A percentile compares a stretch with the other conserved stretches of the same genome.
Conservation (phyloP, 2,797 vertebrate species). For the Syngnathus acus region DNA sequence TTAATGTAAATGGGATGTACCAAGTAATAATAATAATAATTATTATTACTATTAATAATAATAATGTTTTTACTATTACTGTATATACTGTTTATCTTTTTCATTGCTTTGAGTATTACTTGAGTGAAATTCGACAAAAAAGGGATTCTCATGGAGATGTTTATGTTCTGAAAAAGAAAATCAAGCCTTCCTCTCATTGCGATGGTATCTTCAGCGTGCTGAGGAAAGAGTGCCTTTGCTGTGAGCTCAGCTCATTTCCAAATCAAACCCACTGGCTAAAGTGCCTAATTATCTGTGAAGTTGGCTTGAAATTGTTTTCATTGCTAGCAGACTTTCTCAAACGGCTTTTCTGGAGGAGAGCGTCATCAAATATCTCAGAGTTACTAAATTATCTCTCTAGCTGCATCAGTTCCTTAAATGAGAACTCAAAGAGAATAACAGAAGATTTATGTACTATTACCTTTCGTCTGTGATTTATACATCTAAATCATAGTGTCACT, state of each 20-base stretch:
- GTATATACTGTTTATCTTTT: background rate
- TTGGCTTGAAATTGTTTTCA: constrained; percentile 65
- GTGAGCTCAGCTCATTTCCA: constrained; percentile 44
- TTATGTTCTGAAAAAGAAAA: background rate
- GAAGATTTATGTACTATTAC: constrained; percentile 3
- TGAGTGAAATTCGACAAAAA: background rate
- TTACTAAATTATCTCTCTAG: constrained; percentile 66
- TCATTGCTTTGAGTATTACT: background rate
- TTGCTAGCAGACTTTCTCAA: constrained; percentile 55
- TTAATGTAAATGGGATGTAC: background rate
- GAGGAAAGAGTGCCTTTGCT: constrained; percentile 1
- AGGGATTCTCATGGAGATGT: background rate
- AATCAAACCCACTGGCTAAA: constrained; percentile 59
- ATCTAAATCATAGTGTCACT: background rate
- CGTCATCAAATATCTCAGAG: constrained; percentile 53
- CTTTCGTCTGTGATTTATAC: background rate
- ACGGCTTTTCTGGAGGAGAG: constrained; percentile 48
- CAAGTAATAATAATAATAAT: too few relatives aligned
- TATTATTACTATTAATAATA: too few relatives aligned
- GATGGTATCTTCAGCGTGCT: background rate
- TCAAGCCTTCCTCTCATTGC: background rate
- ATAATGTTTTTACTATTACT: too few relatives aligned
- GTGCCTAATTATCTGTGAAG: constrained; percentile 70
- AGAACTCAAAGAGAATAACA: constrained; percentile 3
- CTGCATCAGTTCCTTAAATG: constrained; percentile 23